Conservation (phyloP, 2,888 invertebrate species). For the Cryptocephalus primarius region DNA sequence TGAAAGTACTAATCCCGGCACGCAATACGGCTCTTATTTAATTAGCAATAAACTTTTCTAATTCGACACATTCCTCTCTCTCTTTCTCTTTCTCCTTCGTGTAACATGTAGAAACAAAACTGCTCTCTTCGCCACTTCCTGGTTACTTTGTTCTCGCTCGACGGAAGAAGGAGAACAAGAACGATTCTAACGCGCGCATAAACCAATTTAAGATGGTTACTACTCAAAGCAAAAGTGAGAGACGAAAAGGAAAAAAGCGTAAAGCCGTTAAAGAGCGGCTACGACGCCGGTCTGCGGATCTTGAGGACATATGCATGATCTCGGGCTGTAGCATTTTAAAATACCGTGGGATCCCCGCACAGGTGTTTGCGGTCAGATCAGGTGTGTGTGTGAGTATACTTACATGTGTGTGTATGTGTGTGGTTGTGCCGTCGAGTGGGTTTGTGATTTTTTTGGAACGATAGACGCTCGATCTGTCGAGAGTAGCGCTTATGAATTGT, state of each 20-base stretch:
- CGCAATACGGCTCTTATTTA: no score
- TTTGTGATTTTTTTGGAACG: no score
- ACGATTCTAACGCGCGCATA: constrained; percentile 11
- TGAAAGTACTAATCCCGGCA: no score
- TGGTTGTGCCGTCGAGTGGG: no score
- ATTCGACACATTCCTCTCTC: no score
- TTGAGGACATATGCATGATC: constrained; percentile 13
- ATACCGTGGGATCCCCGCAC: constrained; percentile 25
- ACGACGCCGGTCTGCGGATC: background rate
- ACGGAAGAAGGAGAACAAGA: background rate
- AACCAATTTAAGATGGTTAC: constrained; percentile 20
- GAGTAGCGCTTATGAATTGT: no score
- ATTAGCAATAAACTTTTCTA: no score
- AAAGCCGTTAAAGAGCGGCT: constrained; percentile 17
- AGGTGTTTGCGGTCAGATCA: constrained; percentile 16
- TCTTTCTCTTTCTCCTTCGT: no score
- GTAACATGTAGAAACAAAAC: no score
- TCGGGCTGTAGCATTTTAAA: constrained; percentile 14
- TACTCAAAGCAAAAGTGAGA: background rate
- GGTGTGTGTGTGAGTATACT: no score
- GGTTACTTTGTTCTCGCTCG: constrained; percentile 2
- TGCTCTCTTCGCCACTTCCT: background rate
- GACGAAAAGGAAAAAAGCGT: constrained; percentile 13
- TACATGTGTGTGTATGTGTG: no score
- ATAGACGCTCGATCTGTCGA: no score